Base-by-base conservation (phyloP, 2,113 vertebrate genomes). In the Etia nguti region DNA sequence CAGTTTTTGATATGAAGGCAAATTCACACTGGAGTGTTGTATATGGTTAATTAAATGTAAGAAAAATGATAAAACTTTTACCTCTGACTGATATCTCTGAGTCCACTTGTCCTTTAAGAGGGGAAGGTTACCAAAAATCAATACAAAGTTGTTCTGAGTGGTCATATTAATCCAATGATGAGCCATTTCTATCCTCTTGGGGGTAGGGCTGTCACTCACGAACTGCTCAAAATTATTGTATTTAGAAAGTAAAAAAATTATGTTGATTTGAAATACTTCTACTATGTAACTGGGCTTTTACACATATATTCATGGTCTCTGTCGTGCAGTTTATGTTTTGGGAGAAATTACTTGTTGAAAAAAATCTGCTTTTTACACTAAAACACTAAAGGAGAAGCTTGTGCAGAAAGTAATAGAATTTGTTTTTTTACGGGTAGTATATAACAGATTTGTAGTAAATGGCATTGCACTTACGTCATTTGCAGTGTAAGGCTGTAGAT, bases 171-270 rank as follows among this genome's bases (percentile, higher is more conserved):
- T 41, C 20, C 3, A 68, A 5, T 22, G 20, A 68, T 41, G 34
- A 38, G 36, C 5, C 20, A 41, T 2, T 41, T 68, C 34, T 22
- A 13, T 68, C 1, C 2, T 38, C 6, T 12, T 22, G 34, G 0
- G 0, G 60, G 18, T 0, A 57, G 60, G 31, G 18, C 16, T 20
- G 0, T 0, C 20, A 38, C 6, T 65, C 29, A 34, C 60, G 10
- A 26, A 18, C 41, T 38, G 4, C 38, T 43, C 1, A 8, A 36
- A 80, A 70, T 13, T 10, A 9, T 6, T 55, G 6, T 1, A 26
- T 4, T 54, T 22, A 55, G 11, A 10, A 7, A 54, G 18, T 8
- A 18, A 43, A 60, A 18, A 5, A 15, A 29, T n/a, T 54, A 9
- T 8, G 10, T n/a, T 52, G 48, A 80, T 36, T 6, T 9, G 1